Conservation (phyloP, 2,113 vertebrate species). For the Pterocles gutturalis region DNA sequence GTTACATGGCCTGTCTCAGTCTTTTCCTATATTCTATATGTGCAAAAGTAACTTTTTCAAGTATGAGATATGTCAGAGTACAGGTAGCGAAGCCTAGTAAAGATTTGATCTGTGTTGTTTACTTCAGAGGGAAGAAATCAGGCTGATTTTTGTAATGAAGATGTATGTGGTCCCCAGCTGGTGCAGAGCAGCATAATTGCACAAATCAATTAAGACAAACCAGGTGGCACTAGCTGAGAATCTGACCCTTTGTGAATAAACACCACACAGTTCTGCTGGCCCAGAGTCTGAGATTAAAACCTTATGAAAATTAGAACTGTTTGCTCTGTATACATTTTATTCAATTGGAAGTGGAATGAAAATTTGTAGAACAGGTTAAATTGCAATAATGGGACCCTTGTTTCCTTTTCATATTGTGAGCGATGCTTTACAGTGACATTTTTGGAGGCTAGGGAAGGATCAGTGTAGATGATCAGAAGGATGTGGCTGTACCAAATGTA, state of each 20-base stretch:
- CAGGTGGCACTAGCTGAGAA: not conserved
- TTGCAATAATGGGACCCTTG: not conserved
- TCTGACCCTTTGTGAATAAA: not conserved
- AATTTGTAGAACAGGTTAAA: not conserved
- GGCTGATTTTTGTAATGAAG: not conserved
- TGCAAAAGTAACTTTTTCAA: not conserved
- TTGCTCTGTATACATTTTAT: not conserved
- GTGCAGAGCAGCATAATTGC: not conserved
- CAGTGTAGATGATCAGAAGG: not conserved
- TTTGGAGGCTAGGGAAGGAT: not conserved
- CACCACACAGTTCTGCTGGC: not conserved
- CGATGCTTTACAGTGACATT: fast-evolving
- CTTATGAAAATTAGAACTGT: not conserved
- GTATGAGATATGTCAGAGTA: not conserved
- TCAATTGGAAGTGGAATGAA: not conserved
- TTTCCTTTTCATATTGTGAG: not conserved
- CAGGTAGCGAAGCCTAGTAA: not conserved
- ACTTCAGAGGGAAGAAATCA: not conserved
- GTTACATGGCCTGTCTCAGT: not conserved
- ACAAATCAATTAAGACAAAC: not conserved
- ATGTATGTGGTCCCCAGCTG: not conserved
- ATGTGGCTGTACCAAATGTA: not conserved
- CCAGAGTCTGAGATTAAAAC: not conserved
- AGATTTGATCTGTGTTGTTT: not conserved
- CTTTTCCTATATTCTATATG: not conserved